Evolutionary conservation across 2,113 vertebrate genomes (phyloP).

Genomic region (Sinocyclocheilus maitianheensis): DNA sequence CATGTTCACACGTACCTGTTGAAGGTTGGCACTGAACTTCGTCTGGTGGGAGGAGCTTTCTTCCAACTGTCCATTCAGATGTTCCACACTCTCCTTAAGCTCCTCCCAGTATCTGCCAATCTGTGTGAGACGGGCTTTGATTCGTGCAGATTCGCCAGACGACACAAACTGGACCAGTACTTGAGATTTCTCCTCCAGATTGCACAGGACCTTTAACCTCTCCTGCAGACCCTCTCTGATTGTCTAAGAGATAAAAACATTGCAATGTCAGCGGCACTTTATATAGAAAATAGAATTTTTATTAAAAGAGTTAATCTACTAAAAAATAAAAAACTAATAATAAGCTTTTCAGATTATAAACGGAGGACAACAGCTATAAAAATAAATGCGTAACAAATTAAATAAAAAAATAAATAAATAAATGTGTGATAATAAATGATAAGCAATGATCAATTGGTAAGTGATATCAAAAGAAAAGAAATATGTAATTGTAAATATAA

Average conservation of each 20-base stretch:
- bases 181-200: slow-evolving; percentile 84
- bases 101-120: slow-evolving; percentile 90
- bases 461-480: no score
- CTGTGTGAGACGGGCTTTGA: slow-evolving; percentile 91
- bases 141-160: slow-evolving; percentile 86
- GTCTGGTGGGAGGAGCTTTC: slow-evolving; percentile 82
- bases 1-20: slow-evolving; percentile 73
- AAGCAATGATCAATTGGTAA: no score
- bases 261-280: no score
- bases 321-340: no score
- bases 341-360: no score
- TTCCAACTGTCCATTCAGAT: slow-evolving; percentile 79
- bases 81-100: slow-evolving; percentile 81
- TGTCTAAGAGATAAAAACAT: slow-evolving; percentile 66
- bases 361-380: no score
- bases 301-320: no score
- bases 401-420: no score
- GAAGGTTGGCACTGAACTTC: slow-evolving; percentile 81
- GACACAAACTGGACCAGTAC: slow-evolving; percentile 85
- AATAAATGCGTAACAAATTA: no score
- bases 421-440: no score
- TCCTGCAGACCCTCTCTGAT: slow-evolving; percentile 76
- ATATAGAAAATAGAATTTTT: background rate
- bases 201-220: slow-evolving; percentile 73
- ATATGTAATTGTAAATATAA: no score